Evolutionary conservation across 1,140 invertebrate species (phyloP), one percentile per base, ranked within the genome.

Genomic region (Colletes gigas): DNA sequence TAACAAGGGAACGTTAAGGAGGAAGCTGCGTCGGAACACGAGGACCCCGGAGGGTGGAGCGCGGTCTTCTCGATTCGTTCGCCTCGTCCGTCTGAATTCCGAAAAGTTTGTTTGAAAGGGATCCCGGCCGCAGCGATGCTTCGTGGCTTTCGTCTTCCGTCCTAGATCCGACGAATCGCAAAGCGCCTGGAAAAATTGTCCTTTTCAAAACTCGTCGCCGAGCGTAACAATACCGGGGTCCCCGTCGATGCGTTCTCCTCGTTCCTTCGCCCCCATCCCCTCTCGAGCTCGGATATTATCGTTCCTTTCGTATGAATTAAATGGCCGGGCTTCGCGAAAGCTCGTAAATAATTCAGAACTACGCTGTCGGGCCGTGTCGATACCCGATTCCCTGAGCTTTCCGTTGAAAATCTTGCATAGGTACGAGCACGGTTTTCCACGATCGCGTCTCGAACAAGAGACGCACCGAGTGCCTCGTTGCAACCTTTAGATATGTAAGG

Each of bases 1-100:
- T 86, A 86, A 87, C 81, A 87, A 86, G 77, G 74, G 60, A 59
- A 81, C 62, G 81, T 57, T 74, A 80, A 86, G 72, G 55, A 86
- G 77, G 77, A 74, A 74, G 65, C 68, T 41, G 8, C 8, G 59
- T n/a, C 7, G 30, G 44, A 39, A 15, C 19, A 21, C 44, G 55
- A n/a, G 0, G 8, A 5, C 10, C 14, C 17, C 9, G 21, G 19
- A 14, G 50, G 54, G 47, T 17, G 8, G 52, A 47, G 14, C 8
- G 65, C 6, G 44, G 52, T 15, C 47, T 41, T 17, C 3, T 54
- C 19, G 50, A 47, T 47, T 47, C 44, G 4, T 66, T 62, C 44
- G 66, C 47, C 30, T 17, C 50, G 77, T 14, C n/a, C 39, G 69
- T 21, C 78, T 19, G 44, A 69, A 74, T 60, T 21, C 65, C 69